Percentiles rank a stretch among this genome's conserved stretches.
Conservation (phyloP, 64 coral and sea anemone species). For the Stichodactyla helianthus region DNA sequence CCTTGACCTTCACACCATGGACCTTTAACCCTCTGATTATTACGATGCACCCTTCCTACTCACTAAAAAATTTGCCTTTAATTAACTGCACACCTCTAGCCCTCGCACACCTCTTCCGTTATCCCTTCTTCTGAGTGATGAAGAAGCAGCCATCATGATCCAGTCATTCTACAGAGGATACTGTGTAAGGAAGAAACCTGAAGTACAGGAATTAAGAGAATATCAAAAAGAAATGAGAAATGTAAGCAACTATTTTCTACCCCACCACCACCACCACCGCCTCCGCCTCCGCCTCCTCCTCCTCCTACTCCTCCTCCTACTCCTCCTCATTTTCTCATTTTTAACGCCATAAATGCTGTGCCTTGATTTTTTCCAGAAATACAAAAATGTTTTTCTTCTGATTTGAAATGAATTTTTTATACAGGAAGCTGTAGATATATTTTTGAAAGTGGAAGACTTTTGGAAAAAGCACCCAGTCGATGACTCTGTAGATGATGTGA, state of each 20-base stretch:
- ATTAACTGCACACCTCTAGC: constrained; percentile 13
- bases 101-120: constrained; percentile 86
- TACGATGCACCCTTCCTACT: neutral
- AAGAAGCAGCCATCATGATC: constrained; percentile 89
- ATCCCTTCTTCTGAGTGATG: constrained; percentile 85
- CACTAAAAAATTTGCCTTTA: neutral
- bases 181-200: constrained; percentile 83
- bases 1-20: no score
- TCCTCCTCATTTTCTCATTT: no score
- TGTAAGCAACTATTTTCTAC: constrained; percentile 28
- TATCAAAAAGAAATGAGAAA: constrained; percentile 99
- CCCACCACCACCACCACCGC: no score
- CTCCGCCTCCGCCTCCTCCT: no score
- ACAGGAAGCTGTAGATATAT: constrained; percentile 95
- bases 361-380: neutral
- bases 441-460: constrained; percentile 93
- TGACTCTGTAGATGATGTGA: constrained; percentile 50
- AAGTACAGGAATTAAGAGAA: constrained; percentile 89
- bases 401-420: neutral
- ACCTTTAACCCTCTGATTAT: no score
- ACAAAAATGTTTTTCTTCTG: neutral
- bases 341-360: no score
- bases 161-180: constrained; percentile 94
- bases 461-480: constrained; percentile 91
- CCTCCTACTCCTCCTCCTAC: no score